phyloP scores from a whole-genome alignment of 2,888 invertebrate species.

The Entomobrya proxima region DNA sequence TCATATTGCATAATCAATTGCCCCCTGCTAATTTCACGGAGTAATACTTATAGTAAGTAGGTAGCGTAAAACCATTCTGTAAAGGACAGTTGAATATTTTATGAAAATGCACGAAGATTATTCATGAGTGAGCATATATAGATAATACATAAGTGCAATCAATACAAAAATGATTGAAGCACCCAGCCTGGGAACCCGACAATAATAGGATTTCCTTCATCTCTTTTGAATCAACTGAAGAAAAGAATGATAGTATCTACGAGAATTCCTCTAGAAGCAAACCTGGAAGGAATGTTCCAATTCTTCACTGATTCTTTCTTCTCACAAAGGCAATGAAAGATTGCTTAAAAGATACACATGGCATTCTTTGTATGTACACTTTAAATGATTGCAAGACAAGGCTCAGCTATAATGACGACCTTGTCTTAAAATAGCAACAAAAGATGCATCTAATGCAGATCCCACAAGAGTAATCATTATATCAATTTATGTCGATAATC shows the following conservation, averaged over 20 bases:
- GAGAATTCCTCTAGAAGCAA: no score
- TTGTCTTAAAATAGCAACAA: slow-evolving; percentile 44
- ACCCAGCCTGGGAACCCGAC: no score
- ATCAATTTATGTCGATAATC: slow-evolving; percentile 53
- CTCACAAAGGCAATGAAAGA: not conserved
- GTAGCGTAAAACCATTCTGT: no score
- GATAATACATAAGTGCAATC: no score
- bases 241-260: no score
- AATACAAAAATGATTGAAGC: no score
- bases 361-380: not conserved
- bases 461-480: slow-evolving; percentile 8
- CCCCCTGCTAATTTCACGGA: not conserved
- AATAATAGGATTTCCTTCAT: no score
- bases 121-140: no score
- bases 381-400: not conserved
- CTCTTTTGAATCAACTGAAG: no score
- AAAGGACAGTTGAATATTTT: no score
- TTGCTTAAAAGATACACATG: not conserved
- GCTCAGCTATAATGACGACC: slow-evolving; percentile 31
- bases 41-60: no score
- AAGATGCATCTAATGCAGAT: not conserved
- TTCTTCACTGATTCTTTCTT: not conserved
- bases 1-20: not conserved
- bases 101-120: no score
- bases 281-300: not conserved